Base-by-base conservation (phyloP, 2,797 vertebrate species). In the Coregonus sp. region DNA sequence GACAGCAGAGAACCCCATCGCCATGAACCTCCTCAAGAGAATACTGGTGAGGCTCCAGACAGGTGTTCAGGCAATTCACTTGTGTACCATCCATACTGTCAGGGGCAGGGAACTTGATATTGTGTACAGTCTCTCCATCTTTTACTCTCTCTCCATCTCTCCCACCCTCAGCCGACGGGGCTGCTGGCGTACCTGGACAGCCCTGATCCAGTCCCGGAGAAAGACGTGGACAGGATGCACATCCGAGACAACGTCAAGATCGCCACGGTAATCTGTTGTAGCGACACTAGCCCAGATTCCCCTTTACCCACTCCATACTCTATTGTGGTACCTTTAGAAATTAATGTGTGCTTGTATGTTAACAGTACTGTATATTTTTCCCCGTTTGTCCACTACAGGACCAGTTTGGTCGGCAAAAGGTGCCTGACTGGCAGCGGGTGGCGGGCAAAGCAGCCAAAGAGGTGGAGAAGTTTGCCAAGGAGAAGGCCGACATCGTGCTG, bases 381-480 rank as follows among this genome's bases (percentile, higher is more conserved):
- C 68, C 75, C 88, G 80, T 74, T 78, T 9, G 40, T 47, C 9
- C 9, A 47, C 11, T 47, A 47, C 59, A 99, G 98, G 98, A 99
- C 89, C 98, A 98, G 78, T 96, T 97, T 66, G 98, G 98, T 82
- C 96, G 97, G 78, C 97, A 94, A 92, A 99, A 98, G 92, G 96
- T 99, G 71, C 97, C 98, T 0, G 98, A 99, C 75, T 99, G 98
- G 98, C 98, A 99, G 92, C 93, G 98, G 76, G 85, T 99, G 61
- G 98, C 98, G 37, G 98, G 98, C 82, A 99, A 98, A 94, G 98
- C 98, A 89, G 98, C 98, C 37, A 99, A 99, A 92, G 98, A 99
- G 89, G 97, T 99, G 81, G 98, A 99, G 89, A 99, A 99, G 93
- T 99, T 99, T 90, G 97, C 98, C 92, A 99, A 99, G 95, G 98